A percentile compares a stretch with the other conserved stretches of the same genome.
These are phyloP conservation scores for Sarcophilus harrisii DNA, from an alignment of 2,797 vertebrate species.

Conservation along the genomic window DNA sequence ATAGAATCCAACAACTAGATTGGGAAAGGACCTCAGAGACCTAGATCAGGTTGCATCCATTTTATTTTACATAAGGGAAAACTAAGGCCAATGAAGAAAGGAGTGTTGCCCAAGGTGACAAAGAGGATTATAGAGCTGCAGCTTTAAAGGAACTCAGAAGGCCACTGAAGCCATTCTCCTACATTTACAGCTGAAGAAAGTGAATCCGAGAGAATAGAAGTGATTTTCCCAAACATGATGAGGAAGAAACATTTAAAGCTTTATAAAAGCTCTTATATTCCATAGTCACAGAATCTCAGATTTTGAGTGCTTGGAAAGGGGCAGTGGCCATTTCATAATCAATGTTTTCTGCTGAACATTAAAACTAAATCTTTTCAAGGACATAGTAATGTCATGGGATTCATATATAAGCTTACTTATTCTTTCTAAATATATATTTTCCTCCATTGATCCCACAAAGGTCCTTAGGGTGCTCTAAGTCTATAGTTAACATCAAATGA, in stretches of 20 bases:
- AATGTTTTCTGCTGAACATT: constrained; percentile 14
- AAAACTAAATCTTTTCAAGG: constrained; percentile 57
- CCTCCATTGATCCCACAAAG: constrained; percentile 24
- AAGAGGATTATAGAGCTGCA: too few relatives aligned
- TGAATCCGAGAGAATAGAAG: neutral
- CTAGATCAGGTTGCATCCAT: neutral
- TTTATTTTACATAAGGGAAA: neutral
- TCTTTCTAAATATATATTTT: neutral
- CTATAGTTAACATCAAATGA: neutral
- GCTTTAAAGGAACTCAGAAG: too few relatives aligned
- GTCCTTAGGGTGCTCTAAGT: constrained; percentile 26
- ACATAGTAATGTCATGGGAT: constrained; percentile 27
- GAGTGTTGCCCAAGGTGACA: neutral
- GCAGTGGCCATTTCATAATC: neutral
- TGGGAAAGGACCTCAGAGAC: neutral
- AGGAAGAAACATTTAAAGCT: constrained; percentile 51
- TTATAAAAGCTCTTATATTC: constrained; percentile 34
- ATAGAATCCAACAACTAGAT: neutral
- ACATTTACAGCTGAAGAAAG: too few relatives aligned
- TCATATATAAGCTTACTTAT: neutral
- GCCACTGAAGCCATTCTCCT: too few relatives aligned
- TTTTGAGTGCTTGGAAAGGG: too few relatives aligned
- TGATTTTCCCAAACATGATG: neutral
- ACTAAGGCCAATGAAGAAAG: neutral
- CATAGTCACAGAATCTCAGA: neutral